Conservation (phyloP, 2,797 vertebrate species). For the Delichon dasypus region DNA sequence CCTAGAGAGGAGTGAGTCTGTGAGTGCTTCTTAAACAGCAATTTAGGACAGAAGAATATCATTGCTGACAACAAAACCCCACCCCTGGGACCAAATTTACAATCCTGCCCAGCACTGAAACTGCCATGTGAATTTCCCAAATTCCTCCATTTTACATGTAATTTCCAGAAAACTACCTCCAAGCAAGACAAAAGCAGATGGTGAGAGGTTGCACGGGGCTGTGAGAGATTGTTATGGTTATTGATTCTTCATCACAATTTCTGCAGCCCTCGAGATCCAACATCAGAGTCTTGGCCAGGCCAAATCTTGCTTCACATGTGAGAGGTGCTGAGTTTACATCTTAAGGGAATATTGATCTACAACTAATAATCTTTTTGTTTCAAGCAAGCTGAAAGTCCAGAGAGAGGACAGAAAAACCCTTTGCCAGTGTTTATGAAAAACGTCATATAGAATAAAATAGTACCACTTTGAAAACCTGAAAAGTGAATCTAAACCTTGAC, state of each 20-base stretch:
- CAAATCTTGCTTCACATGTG: background rate
- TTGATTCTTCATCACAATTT: conserved; percentile 29
- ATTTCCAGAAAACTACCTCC: background rate
- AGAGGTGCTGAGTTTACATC: conserved; percentile 36
- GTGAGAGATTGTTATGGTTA: conserved; percentile 14
- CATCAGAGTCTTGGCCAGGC: conserved; percentile 3
- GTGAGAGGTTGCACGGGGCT: background rate
- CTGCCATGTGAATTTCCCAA: background rate
- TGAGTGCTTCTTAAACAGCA: background rate
- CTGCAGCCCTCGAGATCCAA: background rate
- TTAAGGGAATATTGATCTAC: conserved; percentile 50
- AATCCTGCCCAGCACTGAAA: background rate
- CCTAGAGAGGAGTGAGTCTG: background rate
- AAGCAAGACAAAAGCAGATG: background rate
- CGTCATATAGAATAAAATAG: background rate
- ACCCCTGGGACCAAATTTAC: background rate
- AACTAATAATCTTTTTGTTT: conserved; percentile 13
- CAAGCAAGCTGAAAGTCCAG: background rate
- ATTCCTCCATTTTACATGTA: conserved; percentile 13
- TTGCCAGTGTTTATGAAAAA: background rate
- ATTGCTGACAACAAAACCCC: background rate
- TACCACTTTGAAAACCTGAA: background rate
- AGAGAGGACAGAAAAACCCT: background rate
- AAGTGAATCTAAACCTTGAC: background rate
- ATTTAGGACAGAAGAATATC: background rate